Percentiles rank a stretch among this genome's conserved stretches.
Conservation (phyloP, 2,113 vertebrate species). For the Tonatia bakeri region DNA sequence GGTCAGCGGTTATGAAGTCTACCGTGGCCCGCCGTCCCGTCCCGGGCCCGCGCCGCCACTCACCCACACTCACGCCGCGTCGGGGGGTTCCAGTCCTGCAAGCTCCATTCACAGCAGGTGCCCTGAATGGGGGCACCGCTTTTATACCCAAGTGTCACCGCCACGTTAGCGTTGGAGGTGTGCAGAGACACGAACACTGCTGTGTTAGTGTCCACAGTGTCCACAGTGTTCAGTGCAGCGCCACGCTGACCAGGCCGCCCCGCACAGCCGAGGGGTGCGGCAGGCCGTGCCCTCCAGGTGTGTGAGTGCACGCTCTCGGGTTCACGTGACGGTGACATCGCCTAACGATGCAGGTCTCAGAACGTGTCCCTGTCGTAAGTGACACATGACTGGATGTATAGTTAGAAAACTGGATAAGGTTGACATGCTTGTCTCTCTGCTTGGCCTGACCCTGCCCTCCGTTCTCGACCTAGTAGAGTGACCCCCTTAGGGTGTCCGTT, state of each 20-base stretch:
- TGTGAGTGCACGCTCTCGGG: background rate
- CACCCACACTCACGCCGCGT: background rate
- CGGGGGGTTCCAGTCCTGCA: background rate
- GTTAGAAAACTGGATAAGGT: background rate
- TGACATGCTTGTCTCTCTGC: accelerated
- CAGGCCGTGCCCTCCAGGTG: background rate
- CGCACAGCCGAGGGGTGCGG: too few relatives aligned
- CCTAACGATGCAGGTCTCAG: background rate
- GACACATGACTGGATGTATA: accelerated
- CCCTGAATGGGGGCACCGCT: too few relatives aligned
- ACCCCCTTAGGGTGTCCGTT: background rate
- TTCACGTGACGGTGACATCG: background rate
- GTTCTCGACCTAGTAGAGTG: background rate
- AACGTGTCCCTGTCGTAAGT: background rate
- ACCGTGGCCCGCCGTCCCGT: accelerated
- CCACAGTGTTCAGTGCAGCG: background rate
- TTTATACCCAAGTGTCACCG: too few relatives aligned
- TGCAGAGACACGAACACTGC: too few relatives aligned
- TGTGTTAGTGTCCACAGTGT: background rate
- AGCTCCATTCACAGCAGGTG: background rate
- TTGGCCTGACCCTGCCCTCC: too few relatives aligned
- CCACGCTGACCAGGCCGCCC: background rate
- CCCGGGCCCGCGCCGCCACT: background rate
- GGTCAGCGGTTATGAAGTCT: too few relatives aligned
- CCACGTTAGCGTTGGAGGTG: background rate